phyloP scores from a whole-genome alignment of 2,113 vertebrate species.

The Callopanchax toddi region DNA sequence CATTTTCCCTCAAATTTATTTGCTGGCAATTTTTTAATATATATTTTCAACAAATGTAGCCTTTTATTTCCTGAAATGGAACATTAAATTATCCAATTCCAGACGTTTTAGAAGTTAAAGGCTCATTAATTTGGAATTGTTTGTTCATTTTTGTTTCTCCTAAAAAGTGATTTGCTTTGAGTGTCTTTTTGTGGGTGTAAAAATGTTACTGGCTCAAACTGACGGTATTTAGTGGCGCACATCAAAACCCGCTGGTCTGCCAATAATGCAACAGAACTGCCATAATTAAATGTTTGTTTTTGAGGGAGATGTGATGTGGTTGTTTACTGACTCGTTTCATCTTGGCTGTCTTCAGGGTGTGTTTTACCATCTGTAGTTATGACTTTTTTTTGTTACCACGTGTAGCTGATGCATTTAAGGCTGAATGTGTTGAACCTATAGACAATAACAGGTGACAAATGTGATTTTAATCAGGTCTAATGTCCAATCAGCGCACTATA shows the following conservation, averaged over 20 bases:
- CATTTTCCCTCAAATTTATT: constrained; percentile 28
- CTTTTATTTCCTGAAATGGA: constrained; percentile 43
- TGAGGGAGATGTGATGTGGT: constrained; percentile 66
- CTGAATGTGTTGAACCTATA: neutral
- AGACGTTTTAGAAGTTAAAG: constrained; percentile 47
- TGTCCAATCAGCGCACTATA: too few relatives aligned
- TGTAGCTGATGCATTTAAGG: constrained; percentile 2
- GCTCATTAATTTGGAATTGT: constrained; percentile 44
- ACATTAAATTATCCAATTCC: constrained; percentile 48
- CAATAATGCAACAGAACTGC: constrained; percentile 43
- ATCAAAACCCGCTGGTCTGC: constrained; percentile 47
- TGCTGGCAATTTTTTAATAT: constrained; percentile 5
- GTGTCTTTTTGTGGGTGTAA: constrained; percentile 47
- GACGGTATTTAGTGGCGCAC: constrained; percentile 53
- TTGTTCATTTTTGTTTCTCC: constrained; percentile 51
- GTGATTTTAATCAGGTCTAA: too few relatives aligned
- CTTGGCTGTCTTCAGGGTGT: constrained; percentile 38
- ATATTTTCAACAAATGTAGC: constrained; percentile 24
- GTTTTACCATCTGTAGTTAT: constrained; percentile 50
- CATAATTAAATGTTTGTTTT: constrained; percentile 69
- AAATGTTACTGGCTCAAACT: constrained; percentile 47
- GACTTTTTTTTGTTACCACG: constrained; percentile 5
- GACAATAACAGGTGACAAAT: neutral
- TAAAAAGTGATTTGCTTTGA: constrained; percentile 54
- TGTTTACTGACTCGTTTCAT: constrained; percentile 61